Conservation (phyloP, 2,888 invertebrate species). For the Lysandra bellargus region DNA sequence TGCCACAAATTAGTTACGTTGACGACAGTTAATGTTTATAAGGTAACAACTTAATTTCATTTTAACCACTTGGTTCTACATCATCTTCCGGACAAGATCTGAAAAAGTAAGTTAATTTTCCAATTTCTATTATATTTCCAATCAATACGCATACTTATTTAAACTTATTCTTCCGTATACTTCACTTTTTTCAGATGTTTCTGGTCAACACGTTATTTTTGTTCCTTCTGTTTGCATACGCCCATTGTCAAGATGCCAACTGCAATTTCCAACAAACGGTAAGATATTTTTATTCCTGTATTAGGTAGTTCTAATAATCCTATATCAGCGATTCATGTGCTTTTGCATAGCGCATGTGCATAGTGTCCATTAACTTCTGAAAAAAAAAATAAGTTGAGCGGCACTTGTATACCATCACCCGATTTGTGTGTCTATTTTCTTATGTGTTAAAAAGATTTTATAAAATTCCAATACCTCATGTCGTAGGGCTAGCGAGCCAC, state of each 20-base stretch:
- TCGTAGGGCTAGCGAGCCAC: too few species aligned
- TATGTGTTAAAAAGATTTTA: neutral
- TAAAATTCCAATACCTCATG: neutral
- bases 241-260: conserved; percentile 52
- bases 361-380: neutral
- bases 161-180: neutral
- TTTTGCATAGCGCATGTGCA: neutral
- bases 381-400: neutral
- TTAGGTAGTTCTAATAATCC: neutral
- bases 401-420: too few species aligned
- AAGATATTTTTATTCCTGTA: conserved; percentile 43
- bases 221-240: conserved; percentile 38
- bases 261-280: conserved; percentile 72
- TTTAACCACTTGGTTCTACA: neutral
- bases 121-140: neutral
- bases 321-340: neutral
- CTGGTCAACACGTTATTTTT: conserved; percentile 34
- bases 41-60: neutral
- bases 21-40: neutral
- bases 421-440: too few species aligned
- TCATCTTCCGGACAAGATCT: neutral
- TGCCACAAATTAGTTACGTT: conserved; percentile 2
- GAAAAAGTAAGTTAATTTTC: conserved; percentile 3
- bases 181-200: conserved; percentile 42
- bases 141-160: neutral